Conservation (phyloP, 1,140 invertebrate species). For the Lerema accius region DNA sequence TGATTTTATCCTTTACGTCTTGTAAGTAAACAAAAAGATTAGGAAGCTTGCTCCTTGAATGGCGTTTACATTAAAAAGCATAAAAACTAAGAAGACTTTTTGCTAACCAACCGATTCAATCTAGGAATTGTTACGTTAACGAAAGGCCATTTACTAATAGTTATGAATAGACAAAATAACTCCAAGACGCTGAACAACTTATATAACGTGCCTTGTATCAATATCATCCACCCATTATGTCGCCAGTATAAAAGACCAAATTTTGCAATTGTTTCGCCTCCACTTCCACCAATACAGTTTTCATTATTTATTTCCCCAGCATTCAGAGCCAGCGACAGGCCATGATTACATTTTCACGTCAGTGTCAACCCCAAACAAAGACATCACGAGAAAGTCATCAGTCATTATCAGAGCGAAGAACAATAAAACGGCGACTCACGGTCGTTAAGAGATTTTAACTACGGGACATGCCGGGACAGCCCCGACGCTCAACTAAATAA, state of each 20-base stretch:
- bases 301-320: slow-evolving; percentile 62
- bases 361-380: slow-evolving; percentile 73
- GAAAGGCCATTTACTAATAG: not conserved
- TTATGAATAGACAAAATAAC: not conserved
- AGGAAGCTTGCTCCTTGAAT: too few species aligned
- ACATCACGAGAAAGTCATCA: slow-evolving; percentile 72
- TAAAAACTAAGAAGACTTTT: too few species aligned
- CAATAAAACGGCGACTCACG: slow-evolving; percentile 74
- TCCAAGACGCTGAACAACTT: not conserved
- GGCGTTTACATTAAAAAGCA: too few species aligned
- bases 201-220: not conserved
- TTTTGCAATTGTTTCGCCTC: slow-evolving; percentile 45
- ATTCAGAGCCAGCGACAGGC: slow-evolving; percentile 46
- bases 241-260: slow-evolving; percentile 19
- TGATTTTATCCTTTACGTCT: too few species aligned
- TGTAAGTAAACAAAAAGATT: too few species aligned
- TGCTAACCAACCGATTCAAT: too few species aligned
- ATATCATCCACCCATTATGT: not conserved
- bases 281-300: slow-evolving; percentile 55
- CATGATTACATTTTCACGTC: slow-evolving; percentile 76
- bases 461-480: slow-evolving; percentile 48
- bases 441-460: slow-evolving; percentile 67
- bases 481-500: slow-evolving; percentile 42
- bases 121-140: too few species aligned
- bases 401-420: slow-evolving; percentile 72